Conservation (phyloP, 2,888 invertebrate genomes). For the Heliconius sara region DNA sequence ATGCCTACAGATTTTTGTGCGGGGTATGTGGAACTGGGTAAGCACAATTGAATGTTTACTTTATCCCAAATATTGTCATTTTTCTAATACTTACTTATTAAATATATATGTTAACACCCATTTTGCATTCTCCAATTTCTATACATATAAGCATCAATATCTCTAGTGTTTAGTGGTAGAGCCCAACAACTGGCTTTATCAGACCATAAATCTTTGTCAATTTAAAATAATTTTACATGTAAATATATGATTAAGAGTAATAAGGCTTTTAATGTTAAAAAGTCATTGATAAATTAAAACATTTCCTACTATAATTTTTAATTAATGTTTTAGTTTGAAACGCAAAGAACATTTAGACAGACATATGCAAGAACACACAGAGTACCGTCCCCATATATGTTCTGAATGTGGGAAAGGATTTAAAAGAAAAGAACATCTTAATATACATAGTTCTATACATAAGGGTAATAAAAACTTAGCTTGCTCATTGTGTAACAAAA, state of each 20-base stretch:
- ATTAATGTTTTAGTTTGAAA: conserved; percentile 79
- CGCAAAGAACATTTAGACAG: conserved; percentile 90
- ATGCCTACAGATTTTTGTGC: conserved; percentile 89
- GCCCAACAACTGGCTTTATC: no score
- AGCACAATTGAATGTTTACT: conserved; percentile 48
- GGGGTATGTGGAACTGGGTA: conserved; percentile 89
- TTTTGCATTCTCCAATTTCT: no score
- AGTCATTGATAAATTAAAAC: no score
- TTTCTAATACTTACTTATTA: no score
- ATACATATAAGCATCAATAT: no score
- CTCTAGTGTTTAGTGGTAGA: no score
- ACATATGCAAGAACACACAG: conserved; percentile 90
- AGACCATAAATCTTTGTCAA: no score
- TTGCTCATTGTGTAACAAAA: conserved; percentile 88
- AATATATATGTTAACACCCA: no score
- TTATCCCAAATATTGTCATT: background rate
- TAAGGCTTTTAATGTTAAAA: no score
- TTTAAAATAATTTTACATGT: no score
- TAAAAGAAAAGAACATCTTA: conserved; percentile 92
- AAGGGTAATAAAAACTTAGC: conserved; percentile 90
- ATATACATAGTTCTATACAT: conserved; percentile 91
- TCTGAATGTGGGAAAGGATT: conserved; percentile 90
- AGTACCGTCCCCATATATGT: conserved; percentile 89
- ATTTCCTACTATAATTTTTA: background rate
- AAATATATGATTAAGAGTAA: no score